phyloP scores from a whole-genome alignment of 2,797 vertebrate genomes.

The Liasis olivaceus region DNA sequence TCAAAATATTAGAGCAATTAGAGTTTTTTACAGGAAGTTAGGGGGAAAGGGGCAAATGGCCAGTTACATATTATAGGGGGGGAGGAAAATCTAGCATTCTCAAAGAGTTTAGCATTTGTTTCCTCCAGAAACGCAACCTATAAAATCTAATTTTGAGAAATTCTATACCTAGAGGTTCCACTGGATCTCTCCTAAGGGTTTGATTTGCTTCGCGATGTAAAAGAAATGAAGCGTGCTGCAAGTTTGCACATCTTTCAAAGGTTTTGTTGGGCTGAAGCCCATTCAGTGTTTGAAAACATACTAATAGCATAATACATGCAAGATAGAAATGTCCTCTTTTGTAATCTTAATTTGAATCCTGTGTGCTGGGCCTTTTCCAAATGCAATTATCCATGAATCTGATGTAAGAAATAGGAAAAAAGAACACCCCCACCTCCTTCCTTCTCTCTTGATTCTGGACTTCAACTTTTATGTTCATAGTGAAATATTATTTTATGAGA shows the following conservation, averaged over 20 bases:
- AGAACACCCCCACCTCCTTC: neutral
- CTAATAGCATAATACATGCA: neutral
- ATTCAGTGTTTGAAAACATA: neutral
- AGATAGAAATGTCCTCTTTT: neutral
- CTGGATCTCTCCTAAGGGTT: neutral
- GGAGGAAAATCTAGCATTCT: neutral
- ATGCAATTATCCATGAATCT: neutral
- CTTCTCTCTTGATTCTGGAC: fast-evolving
- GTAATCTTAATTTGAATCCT: neutral
- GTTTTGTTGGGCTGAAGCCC: neutral
- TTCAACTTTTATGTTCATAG: fast-evolving
- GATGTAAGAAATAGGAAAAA: neutral
- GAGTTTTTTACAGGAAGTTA: neutral
- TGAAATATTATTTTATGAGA: slow-evolving; percentile 62
- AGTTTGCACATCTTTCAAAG: neutral
- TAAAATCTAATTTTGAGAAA: neutral
- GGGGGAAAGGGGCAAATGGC: neutral
- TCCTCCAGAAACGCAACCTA: neutral
- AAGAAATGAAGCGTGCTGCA: neutral
- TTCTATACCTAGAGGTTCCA: neutral
- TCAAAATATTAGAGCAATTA: neutral
- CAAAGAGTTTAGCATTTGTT: neutral
- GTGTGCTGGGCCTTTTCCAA: neutral
- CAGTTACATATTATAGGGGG: neutral
- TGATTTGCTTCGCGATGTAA: neutral